Evolutionary conservation across 1,140 invertebrate species (phyloP), one percentile per base, ranked within the genome.

Genomic region (Plectrocnemia conspersa): DNA sequence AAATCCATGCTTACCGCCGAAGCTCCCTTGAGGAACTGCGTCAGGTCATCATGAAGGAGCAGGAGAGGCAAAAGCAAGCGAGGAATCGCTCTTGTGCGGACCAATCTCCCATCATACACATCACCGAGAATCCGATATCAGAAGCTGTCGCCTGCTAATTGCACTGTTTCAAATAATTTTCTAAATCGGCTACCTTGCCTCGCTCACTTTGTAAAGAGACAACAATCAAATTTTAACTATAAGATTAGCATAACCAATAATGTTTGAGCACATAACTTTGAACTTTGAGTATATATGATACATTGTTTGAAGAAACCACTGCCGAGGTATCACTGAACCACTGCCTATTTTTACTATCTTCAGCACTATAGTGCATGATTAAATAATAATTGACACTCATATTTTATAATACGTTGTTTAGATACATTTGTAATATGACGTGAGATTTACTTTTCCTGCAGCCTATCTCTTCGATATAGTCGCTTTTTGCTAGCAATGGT

Each of bases 41-140:
- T 52, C 68, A 67, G 55, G 63, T 65, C 42, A 69, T 67, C 62
- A 59, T 71, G 60, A 53, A 54, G 35, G 60, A 68, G 35, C 56
- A 65, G 55, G 66, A 69, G 53, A 69, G 67, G 62, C 50, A 59
- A 32, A 52, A 58, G 29, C 21, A 44, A 10, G 23, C 59, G 59
- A 49, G 72, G 64, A 65, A 66, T 65, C 27, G 67, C 66, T 50
- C 19, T 60, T 68, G 63, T 66, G 65, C 52, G 62, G 76, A 74
- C 62, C 79, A 78, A 57, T 78, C 78, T 56, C 78, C 80, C 33
- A 77, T 82, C 62, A 86, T 87, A 66, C 81, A 84, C 69, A 87
- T 86, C 68, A 87, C 84, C 46, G 85, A 87, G 70, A 87, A 87
- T 68, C 85, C 85, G 29, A 86, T 87, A 69, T 85, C 84, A 56